Percentiles rank a stretch among this genome's conserved stretches.
phyloP scores from a whole-genome alignment of 2,888 invertebrate genomes.

The Cephus sareptanus region DNA sequence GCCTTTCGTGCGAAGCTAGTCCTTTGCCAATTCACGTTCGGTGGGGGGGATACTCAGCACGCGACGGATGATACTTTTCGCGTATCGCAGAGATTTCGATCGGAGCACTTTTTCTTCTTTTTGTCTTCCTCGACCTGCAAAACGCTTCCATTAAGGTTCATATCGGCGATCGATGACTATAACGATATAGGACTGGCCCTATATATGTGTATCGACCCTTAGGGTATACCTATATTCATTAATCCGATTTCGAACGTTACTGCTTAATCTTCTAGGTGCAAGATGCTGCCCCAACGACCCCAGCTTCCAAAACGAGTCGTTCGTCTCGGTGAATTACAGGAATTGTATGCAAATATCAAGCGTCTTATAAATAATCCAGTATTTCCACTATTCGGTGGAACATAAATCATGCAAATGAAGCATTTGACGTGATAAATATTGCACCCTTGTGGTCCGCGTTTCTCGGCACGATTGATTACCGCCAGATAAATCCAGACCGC shows the following conservation, averaged over 20 bases:
- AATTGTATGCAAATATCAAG: constrained; percentile 23
- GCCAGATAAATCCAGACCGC: constrained; percentile 60
- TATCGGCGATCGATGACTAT: not conserved
- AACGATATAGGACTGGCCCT: not conserved
- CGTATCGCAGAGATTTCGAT: not conserved
- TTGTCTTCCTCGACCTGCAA: not conserved
- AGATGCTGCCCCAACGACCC: not conserved
- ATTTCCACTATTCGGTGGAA: constrained; percentile 45
- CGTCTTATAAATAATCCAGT: constrained; percentile 44
- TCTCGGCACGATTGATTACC: constrained; percentile 59
- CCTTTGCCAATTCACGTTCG: not conserved
- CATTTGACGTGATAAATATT: constrained; percentile 63
- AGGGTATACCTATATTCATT: not conserved
- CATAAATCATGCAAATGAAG: constrained; percentile 63
- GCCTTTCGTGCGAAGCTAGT: not conserved
- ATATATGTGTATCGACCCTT: not conserved
- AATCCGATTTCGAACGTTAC: not conserved
- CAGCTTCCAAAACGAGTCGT: not conserved
- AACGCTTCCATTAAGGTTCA: not conserved
- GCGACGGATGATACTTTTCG: not conserved
- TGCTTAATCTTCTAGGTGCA: not conserved
- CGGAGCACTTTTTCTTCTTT: not conserved
- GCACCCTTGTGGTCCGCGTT: constrained; percentile 41
- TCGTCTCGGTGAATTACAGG: constrained; percentile 18
- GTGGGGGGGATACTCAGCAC: not conserved